phyloP scores from a whole-genome alignment of 2,797 vertebrate genomes.

The Chaunax sp. region DNA sequence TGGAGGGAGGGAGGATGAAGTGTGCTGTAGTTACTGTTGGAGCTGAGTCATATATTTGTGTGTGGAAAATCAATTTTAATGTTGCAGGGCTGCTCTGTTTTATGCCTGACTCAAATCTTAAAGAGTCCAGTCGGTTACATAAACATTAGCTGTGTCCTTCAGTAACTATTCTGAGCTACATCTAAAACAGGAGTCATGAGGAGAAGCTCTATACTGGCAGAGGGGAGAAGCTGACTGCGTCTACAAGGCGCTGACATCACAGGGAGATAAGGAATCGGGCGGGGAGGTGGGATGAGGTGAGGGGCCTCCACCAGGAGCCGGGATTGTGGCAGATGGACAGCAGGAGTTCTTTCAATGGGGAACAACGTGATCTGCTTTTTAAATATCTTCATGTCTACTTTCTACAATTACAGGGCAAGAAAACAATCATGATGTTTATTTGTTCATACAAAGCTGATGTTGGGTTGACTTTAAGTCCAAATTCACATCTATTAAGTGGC shows the following conservation, averaged over 20 bases:
- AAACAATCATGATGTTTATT: slow-evolving; percentile 22
- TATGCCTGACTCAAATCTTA: not conserved
- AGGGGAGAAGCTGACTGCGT: not conserved
- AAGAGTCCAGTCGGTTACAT: not conserved
- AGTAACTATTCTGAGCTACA: no score
- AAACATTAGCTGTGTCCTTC: not conserved
- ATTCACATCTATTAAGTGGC: not conserved
- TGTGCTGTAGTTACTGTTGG: not conserved
- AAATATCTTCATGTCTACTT: slow-evolving; percentile 3
- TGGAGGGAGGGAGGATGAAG: slow-evolving; percentile 12
- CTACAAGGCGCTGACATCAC: slow-evolving; percentile 43
- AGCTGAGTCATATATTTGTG: not conserved
- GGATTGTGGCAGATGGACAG: slow-evolving; percentile 55
- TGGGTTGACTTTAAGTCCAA: slow-evolving; percentile 17
- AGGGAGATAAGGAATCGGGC: slow-evolving; percentile 29
- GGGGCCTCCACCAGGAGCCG: slow-evolving; percentile 29
- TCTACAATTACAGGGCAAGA: slow-evolving; percentile 33
- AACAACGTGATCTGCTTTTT: slow-evolving; percentile 23
- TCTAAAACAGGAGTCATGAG: no score
- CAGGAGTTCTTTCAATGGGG: slow-evolving; percentile 30
- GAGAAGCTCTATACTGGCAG: no score
- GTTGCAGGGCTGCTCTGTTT: not conserved
- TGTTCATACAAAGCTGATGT: slow-evolving; percentile 31
- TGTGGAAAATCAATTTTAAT: no score
- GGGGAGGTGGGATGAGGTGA: slow-evolving; percentile 53